Percentiles rank a stretch among this genome's conserved stretches.
Conservation (phyloP, 2,797 vertebrate species). For the Hypotaenidia okinawae region DNA sequence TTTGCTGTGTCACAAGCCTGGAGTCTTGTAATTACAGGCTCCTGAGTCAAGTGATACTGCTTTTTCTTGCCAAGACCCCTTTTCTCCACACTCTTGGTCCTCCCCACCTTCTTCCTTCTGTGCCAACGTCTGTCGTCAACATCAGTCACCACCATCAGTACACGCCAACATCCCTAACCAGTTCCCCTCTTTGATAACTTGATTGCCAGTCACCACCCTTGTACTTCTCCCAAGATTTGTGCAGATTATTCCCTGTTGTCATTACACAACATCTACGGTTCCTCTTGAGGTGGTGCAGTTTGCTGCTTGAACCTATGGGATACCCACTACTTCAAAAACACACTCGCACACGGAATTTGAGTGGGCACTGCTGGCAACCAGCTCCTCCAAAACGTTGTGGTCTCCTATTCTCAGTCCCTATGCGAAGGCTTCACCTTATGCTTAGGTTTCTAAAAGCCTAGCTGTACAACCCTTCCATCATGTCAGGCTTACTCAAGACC, state of each 20-base stretch:
- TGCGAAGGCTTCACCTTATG: not conserved
- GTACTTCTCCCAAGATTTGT: conserved; percentile 41
- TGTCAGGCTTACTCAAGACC: conserved; percentile 70
- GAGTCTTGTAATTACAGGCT: conserved; percentile 51
- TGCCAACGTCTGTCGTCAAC: conserved; percentile 35
- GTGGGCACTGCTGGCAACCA: not conserved
- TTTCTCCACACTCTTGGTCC: conserved; percentile 31
- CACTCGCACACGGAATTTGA: not conserved
- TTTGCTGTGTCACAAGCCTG: conserved; percentile 26
- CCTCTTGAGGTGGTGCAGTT: conserved; percentile 9
- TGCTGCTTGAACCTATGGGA: not conserved
- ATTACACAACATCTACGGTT: conserved; percentile 1
- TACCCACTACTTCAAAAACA: not conserved
- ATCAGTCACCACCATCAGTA: not conserved
- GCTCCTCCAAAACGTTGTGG: not conserved
- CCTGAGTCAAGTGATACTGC: not conserved
- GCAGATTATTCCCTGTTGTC: conserved; percentile 37
- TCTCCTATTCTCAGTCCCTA: not conserved
- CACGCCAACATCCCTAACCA: conserved; percentile 41
- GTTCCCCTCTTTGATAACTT: conserved; percentile 51
- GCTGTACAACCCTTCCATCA: conserved; percentile 27
- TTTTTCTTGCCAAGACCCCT: conserved; percentile 43
- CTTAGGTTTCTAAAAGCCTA: conserved; percentile 36
- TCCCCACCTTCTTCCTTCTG: conserved; percentile 29
- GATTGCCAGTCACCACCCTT: conserved; percentile 57